Evolutionary conservation across 2,113 vertebrate species (phyloP).

Genomic region (Coryphaenoides rupestris): DNA sequence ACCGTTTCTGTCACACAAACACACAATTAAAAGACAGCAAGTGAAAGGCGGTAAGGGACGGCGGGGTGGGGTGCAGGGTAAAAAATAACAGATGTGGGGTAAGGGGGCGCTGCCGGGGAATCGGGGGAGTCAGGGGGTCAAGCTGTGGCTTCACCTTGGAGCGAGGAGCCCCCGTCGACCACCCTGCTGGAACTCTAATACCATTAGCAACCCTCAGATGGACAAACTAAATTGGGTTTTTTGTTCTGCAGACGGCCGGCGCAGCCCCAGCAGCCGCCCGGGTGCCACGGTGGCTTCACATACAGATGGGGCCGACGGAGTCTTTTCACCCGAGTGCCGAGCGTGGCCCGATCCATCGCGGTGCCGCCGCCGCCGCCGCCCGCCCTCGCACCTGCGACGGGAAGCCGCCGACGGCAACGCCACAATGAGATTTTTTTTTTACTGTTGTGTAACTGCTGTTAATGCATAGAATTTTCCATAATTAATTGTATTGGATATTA

Average conservation of each 20-base stretch:
- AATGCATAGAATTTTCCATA: neutral
- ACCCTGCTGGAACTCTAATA: slow-evolving; percentile 90
- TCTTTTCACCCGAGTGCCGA: slow-evolving; percentile 69
- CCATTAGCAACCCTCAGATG: slow-evolving; percentile 99
- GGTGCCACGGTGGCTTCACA: slow-evolving; percentile 51
- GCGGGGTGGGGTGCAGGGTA: slow-evolving; percentile 39
- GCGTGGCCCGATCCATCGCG: slow-evolving; percentile 70
- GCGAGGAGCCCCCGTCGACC: slow-evolving; percentile 90
- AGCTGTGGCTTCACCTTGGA: slow-evolving; percentile 86
- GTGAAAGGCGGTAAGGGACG: slow-evolving; percentile 24
- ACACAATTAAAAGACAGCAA: slow-evolving; percentile 26
- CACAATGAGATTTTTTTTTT: neutral
- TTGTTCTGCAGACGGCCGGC: slow-evolving; percentile 92
- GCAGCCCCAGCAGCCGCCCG: slow-evolving; percentile 76
- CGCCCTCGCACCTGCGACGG: slow-evolving; percentile 2
- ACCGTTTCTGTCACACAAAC: too few relatives aligned
- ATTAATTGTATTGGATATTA: neutral
- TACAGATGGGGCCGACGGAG: slow-evolving; percentile 80
- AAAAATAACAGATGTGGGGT: slow-evolving; percentile 91
- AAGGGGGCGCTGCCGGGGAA: slow-evolving; percentile 83
- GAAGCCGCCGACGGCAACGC: too few relatives aligned
- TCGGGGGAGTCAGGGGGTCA: slow-evolving; percentile 86
- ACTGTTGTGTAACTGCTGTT: neutral
- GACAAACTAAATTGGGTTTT: slow-evolving; percentile 99
- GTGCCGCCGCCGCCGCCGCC: slow-evolving; percentile 32